Base-by-base conservation (phyloP, 1,140 invertebrate genomes). In the Panagrolaimus sp. region DNA sequence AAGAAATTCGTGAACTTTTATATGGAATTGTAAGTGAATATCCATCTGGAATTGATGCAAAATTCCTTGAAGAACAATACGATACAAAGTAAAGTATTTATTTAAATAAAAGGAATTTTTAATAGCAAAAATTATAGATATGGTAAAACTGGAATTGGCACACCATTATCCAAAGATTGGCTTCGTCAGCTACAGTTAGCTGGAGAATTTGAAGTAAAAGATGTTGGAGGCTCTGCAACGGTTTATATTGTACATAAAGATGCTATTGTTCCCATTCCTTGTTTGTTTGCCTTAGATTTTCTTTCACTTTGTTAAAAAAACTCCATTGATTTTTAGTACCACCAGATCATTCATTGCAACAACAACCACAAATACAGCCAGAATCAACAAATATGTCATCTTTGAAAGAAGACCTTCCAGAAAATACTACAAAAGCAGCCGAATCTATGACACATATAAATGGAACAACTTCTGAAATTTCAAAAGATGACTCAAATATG, bases 121-220 rank as follows among this genome's bases (percentile, higher is more conserved):
- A 4, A 38, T 4, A 38, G 2, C 7, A 4, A 38, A 4, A 2
- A 38, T 58, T 58, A 28, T 28, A 71, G 70, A 71, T 71, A 69
- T 47, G 70, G 72, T 55, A n/a, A 72, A 64, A 69, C 44, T n/a
- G 68, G 68, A 4, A 62, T 71, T 28, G 69, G 69, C 21, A 69
- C 24, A 7, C 21, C 24, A n/a, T 52, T 71, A 38, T 65, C 70
- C 12, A 69, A 1, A 43, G 68, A 71, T 55, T 71, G 70, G 70
- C 69, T 71, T 8, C 14, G 28, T 17, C 46, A 64, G 24, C 17
- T 71, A 46, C 48, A 63, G 2, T 9, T 67, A 28, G 65, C 70
- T 0, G 70, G 68, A 62, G 70, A 71, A 65, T 71, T 71, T 43
- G 68, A 71, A n/a, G 64, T 71, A 12, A 58, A 65, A 17, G 66